Base-by-base conservation (phyloP, 2,888 invertebrate species). In the Lithophane socia region DNA sequence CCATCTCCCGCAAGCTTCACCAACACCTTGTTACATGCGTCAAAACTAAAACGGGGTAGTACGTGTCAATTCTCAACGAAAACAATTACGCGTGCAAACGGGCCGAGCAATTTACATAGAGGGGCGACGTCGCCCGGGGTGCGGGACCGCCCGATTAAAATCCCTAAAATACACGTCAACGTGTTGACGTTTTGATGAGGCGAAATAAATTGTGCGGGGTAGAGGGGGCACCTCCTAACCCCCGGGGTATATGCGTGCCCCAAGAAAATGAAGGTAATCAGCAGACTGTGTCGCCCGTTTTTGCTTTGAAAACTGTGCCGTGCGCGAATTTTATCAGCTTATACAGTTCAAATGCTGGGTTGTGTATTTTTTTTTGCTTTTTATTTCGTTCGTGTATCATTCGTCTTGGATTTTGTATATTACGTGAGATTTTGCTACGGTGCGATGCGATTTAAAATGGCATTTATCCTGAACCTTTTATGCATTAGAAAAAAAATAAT, bases 131-230 rank as follows among this genome's bases (percentile, higher is more conserved):
- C 83, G 87, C 89, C 86, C 70, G 85, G 85, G 88, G 89, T 86
- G 88, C 87, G 87, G 89, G 90, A 89, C 88, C 90, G 81, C 88
- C 90, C 95, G 94, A 95, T 95, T 95, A 96, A 95, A 96, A 94
- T 93, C 94, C 94, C 95, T 93, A 95, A 95, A 96, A 96, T 95
- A 95, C 94, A 94, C 95, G 95, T 95, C 96, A 95, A 92, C 94
- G 95, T 95, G 96, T 96, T 96, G 96, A 96, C 96, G 94, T 96
- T 95, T 95, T 95, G 95, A 96, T 95, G 96, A 96, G 95, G 93
- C 93, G 94, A 94, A 95, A 96, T 94, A 95, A 95, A 95, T 95
- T 94, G 92, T 91, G 91, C 90, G 89, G 90, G 91, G 90, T 89
- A 89, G 82, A 80, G 86, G 86, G 91, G 82, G 77, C 77, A 86